These are phyloP conservation scores for Digitonthophagus gazella DNA, from an alignment of 2,888 invertebrate genomes.

Conservation along the genomic window DNA sequence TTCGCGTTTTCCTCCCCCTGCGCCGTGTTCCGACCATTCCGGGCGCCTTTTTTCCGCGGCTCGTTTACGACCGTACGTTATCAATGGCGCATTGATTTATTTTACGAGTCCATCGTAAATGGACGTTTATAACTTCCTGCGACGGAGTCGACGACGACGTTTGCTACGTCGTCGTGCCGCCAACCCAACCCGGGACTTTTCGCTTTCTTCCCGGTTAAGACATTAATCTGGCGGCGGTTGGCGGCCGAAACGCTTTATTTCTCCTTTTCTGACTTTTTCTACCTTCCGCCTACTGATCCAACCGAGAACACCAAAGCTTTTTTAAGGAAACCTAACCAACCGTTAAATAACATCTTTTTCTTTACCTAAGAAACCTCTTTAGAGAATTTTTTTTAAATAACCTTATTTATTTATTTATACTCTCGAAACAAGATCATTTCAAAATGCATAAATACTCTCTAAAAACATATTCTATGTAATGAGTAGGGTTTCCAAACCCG, in stretches of 20 bases:
- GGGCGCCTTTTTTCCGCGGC: not conserved
- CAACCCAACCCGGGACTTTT: no score
- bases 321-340: not conserved
- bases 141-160: not conserved
- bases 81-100: constrained; percentile 15
- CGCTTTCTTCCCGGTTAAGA: not conserved
- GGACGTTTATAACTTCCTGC: constrained; percentile 15
- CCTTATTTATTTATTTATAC: no score
- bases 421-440: no score
- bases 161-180: no score
- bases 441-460: no score
- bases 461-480: no score
- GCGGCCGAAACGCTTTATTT: not conserved
- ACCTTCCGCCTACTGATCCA: not conserved
- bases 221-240: not conserved
- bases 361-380: no score
- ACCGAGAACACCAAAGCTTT: no score
- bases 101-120: constrained; percentile 16
- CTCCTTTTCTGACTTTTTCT: not conserved
- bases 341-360: not conserved
- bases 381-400: no score
- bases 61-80: constrained; percentile 12
- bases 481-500: no score
- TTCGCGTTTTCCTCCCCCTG: not conserved
- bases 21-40: not conserved